A percentile compares a stretch with the other conserved stretches of the same genome.
Conservation (phyloP, 2,888 invertebrate species). For the Schizaphis graminum region DNA sequence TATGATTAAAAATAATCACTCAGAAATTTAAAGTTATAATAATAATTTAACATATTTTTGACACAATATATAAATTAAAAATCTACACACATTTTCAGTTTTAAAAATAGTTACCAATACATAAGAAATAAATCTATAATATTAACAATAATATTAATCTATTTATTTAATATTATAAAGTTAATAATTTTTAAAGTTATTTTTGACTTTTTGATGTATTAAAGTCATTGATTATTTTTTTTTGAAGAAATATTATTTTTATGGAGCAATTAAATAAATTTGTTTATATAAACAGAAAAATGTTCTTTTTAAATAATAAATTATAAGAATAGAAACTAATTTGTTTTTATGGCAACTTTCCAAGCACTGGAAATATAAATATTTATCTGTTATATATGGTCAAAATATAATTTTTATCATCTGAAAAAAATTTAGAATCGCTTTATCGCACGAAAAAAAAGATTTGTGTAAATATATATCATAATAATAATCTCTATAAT, state of each 20-base stretch:
- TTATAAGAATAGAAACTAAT: background rate
- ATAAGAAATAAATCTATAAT: background rate
- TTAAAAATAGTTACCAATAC: background rate
- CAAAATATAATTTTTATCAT: background rate
- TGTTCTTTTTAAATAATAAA: background rate
- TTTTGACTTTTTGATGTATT: background rate
- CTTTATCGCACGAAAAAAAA: background rate
- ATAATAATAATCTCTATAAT: background rate
- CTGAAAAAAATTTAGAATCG: background rate
- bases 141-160: background rate
- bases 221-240: background rate
- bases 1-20: background rate
- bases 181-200: background rate
- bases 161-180: background rate
- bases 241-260: background rate
- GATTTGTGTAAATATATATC: background rate
- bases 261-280: background rate
- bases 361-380: background rate
- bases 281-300: background rate
- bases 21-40: background rate
- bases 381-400: background rate
- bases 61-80: background rate
- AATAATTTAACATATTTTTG: background rate
- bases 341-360: background rate
- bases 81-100: background rate